Evolutionary conservation across 2,888 invertebrate genomes (phyloP), one percentile per base, ranked within the genome.

Genomic region (Alviniconcha strummeri): DNA sequence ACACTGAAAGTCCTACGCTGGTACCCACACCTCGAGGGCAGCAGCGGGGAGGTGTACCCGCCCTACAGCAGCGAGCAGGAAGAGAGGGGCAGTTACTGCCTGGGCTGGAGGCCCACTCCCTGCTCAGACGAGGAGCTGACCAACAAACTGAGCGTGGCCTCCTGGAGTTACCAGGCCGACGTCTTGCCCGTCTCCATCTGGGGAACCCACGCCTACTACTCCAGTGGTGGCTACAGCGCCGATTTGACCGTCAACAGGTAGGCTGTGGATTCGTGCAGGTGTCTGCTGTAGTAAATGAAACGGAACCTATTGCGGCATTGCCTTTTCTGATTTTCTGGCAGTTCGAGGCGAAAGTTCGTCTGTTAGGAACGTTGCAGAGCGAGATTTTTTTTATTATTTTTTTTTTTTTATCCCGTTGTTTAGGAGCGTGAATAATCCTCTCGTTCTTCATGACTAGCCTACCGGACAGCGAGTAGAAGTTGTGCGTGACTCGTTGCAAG

Each of bases 181-280:
- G 83, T 87, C 19, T 57, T 87, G 13, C 89, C 89, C 9, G 84
- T 89, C 9, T n/a, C 69, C 69, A 69, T 69, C 15, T 82, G 84
- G 56, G 89, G 89, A 11, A 79, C 85, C 78, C 87, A 88, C 80
- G 83, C 84, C 52, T 85, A 85, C 13, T 89, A 89, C 83, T 86
- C 87, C n/a, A 89, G 89, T 36, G 88, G 88, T 5, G 89, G 90
- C 13, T 89, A 89, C 83, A 86, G 89, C 19, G 81, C 86, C 1
- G 86, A 88, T 13, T 84, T 90, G 54, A 84, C 88, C 57, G 81
- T 85, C 36, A 84, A 84, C 19, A 15, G 56, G 76, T 77, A 77
- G 7, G 8, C 1, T 75, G 60, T 60, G 13, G 60, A 8, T 60
- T 60, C 36, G 36, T 36, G 36, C 36, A 3, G 36, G 36, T 36